phyloP scores from a whole-genome alignment of 2,797 vertebrate species.

The Crypturellus tataupa region DNA sequence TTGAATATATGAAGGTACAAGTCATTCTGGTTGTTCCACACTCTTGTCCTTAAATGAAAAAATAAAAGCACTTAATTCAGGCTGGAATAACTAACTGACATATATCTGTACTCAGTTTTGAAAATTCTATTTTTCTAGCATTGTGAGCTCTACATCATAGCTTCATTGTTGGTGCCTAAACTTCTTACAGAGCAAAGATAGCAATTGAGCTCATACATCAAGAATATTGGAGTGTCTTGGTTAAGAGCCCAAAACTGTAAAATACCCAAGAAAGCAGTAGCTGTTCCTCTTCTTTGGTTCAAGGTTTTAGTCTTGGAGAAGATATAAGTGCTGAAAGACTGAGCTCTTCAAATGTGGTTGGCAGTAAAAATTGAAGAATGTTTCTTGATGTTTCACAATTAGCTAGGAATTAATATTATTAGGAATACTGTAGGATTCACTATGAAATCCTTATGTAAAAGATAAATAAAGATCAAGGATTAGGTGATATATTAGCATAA shows the following conservation, averaged over 20 bases:
- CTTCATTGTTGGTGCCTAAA: not conserved
- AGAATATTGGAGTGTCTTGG: not conserved
- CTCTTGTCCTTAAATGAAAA: conserved; percentile 3
- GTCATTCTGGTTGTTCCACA: not conserved
- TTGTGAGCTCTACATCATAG: not conserved
- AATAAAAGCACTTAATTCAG: not conserved
- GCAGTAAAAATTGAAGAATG: not conserved
- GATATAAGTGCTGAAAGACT: not conserved
- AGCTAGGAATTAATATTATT: not conserved
- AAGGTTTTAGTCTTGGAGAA: not conserved
- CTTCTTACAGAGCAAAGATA: not conserved
- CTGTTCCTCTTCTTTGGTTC: not conserved
- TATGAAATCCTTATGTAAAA: not conserved
- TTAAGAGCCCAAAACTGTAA: not conserved
- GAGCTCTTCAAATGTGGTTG: not conserved
- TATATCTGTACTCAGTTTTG: not conserved
- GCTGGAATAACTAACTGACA: not conserved
- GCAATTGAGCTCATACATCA: not conserved
- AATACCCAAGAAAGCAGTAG: not conserved
- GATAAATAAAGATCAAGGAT: not conserved
- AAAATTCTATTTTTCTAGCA: conserved; percentile 13
- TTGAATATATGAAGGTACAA: not conserved
- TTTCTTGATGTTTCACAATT: not conserved
- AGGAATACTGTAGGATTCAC: not conserved
- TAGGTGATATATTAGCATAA: not conserved